Percentiles rank a stretch among this genome's conserved stretches.
phyloP scores from a whole-genome alignment of 2,888 invertebrate species.

The Macrophya annulata region DNA sequence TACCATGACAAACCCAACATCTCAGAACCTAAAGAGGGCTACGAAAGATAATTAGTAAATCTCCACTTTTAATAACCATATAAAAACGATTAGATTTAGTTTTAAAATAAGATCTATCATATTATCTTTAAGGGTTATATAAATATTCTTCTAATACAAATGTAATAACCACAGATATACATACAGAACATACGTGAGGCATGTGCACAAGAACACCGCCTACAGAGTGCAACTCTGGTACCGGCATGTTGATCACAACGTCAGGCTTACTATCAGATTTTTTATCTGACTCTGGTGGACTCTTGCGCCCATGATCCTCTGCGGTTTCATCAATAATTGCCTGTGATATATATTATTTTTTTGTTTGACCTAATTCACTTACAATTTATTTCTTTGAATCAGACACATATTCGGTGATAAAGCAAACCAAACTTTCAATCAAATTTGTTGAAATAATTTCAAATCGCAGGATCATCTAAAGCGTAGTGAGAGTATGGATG shows the following conservation, averaged over 20 bases:
- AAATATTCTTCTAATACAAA: constrained; percentile 43
- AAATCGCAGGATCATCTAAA: neutral
- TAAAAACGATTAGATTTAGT: constrained; percentile 18
- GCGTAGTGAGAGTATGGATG: neutral
- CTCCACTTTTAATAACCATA: constrained; percentile 4
- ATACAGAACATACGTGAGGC: constrained; percentile 92
- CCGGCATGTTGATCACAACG: constrained; percentile 82
- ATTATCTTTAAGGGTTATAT: constrained; percentile 53
- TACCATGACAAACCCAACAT: constrained; percentile 25
- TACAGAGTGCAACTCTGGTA: constrained; percentile 88
- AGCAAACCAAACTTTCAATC: neutral
- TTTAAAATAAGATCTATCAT: neutral
- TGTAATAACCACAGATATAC: constrained; percentile 63
- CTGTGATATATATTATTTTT: constrained; percentile 73
- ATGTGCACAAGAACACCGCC: constrained; percentile 95
- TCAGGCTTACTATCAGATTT: constrained; percentile 84
- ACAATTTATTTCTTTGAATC: constrained; percentile 58
- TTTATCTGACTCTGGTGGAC: constrained; percentile 87
- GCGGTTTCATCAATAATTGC: constrained; percentile 86
- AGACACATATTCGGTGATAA: neutral
- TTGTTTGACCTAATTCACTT: too few species aligned
- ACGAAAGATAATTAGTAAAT: constrained; percentile 43
- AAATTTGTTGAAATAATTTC: constrained; percentile 24
- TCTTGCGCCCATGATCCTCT: constrained; percentile 86
- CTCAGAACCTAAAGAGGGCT: constrained; percentile 39